Percentiles rank a stretch among this genome's conserved stretches.
Conservation (phyloP, 2,888 invertebrate species). For the Gymnosoma rotundatum region DNA sequence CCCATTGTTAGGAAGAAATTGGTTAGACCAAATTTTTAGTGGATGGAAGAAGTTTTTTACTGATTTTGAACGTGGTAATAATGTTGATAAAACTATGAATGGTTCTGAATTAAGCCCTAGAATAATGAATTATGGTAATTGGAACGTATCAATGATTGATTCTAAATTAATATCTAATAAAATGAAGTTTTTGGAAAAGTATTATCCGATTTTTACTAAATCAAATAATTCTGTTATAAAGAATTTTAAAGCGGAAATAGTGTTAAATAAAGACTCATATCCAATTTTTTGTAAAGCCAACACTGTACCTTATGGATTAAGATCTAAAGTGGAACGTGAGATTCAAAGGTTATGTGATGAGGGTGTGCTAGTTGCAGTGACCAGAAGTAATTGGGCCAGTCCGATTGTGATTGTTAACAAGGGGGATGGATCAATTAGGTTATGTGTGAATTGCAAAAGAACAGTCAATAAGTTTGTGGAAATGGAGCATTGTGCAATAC, state of each 20-base stretch:
- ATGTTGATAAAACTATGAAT: too few species aligned
- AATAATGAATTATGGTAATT: too few species aligned
- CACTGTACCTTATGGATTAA: conserved; percentile 36
- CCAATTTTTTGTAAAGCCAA: conserved; percentile 56
- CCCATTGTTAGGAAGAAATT: too few species aligned
- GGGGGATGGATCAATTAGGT: conserved; percentile 52
- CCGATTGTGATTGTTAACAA: conserved; percentile 75
- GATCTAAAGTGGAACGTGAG: conserved; percentile 48
- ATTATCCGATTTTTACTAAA: background rate
- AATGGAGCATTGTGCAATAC: too few species aligned
- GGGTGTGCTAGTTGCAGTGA: conserved; percentile 71
- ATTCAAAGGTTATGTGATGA: background rate
- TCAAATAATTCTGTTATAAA: conserved; percentile 12
- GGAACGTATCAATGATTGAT: background rate
- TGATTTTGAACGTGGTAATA: too few species aligned
- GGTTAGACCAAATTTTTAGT: too few species aligned
- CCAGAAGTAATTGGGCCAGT: conserved; percentile 73
- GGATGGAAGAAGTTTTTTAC: background rate
- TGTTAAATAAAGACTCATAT: conserved; percentile 50
- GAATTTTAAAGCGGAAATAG: conserved; percentile 54
- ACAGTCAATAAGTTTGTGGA: too few species aligned
- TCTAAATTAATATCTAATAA: conserved; percentile 30
- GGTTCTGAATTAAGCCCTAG: conserved; percentile 19
- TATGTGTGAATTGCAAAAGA: too few species aligned
- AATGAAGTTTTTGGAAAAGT: conserved; percentile 34